Percentiles rank a stretch among this genome's conserved stretches.
Evolutionary conservation across 2,888 invertebrate genomes (phyloP).

Genomic region (Leptinotarsa rubiginosa): DNA sequence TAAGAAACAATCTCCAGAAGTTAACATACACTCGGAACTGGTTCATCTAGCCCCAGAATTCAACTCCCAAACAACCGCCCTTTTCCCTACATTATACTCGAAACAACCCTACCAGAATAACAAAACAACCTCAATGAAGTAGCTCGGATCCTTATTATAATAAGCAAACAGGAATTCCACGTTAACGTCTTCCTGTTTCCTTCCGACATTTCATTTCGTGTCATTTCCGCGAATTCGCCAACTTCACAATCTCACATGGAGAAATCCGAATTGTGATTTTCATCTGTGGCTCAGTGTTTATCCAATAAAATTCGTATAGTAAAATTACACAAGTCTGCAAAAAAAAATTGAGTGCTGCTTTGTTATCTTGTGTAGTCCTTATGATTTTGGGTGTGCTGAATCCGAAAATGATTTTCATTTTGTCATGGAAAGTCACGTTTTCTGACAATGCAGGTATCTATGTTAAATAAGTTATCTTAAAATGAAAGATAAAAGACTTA

Average conservation of each 20-base stretch:
- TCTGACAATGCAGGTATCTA: too few relatives aligned
- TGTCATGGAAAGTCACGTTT: too few relatives aligned
- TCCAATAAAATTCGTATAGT: slow-evolving; percentile 15
- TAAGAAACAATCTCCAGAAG: neutral
- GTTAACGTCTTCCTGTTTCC: slow-evolving; percentile 54
- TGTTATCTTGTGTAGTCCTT: too few relatives aligned
- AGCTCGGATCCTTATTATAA: slow-evolving; percentile 52
- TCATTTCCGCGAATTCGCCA: slow-evolving; percentile 36
- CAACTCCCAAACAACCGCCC: neutral
- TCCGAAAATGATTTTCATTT: too few relatives aligned
- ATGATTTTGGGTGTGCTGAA: too few relatives aligned
- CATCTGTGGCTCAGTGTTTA: slow-evolving; percentile 14
- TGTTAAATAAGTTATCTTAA: too few relatives aligned
- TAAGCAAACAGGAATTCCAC: slow-evolving; percentile 57
- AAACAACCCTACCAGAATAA: slow-evolving; percentile 1
- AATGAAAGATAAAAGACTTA: too few relatives aligned
- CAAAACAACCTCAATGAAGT: slow-evolving; percentile 37
- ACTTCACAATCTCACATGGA: slow-evolving; percentile 38
- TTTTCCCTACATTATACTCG: neutral
- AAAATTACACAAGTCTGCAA: slow-evolving; percentile 3
- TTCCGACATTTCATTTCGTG: slow-evolving; percentile 54
- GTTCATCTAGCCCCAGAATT: neutral
- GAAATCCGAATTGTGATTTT: slow-evolving; percentile 22
- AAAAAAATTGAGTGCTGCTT: neutral
- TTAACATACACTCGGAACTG: neutral